A percentile compares a stretch with the other conserved stretches of the same genome.
Evolutionary conservation across 2,113 vertebrate genomes (phyloP).

Genomic region (Dipodomys stephensi): DNA sequence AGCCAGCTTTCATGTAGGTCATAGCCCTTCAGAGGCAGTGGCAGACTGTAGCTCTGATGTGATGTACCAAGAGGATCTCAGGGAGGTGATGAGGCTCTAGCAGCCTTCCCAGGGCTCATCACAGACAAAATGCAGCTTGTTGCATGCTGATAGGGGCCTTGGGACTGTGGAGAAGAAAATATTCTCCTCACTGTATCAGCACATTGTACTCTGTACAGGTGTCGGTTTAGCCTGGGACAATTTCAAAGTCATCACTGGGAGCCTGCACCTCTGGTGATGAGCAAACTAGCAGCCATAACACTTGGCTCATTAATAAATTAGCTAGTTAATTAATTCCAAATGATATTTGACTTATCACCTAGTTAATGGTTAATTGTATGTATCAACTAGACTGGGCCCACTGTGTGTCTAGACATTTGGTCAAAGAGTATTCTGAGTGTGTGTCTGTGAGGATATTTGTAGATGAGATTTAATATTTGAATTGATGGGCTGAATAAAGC

Average conservation of each 20-base stretch:
- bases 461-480: not conserved
- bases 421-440: not conserved
- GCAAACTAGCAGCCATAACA: slow-evolving; percentile 7
- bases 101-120: not conserved
- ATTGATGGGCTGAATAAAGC: not conserved
- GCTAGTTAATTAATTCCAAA: slow-evolving; percentile 57
- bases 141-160: fast-evolving
- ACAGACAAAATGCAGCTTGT: not conserved
- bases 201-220: not conserved
- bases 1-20: not conserved
- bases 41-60: not conserved
- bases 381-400: slow-evolving; percentile 13
- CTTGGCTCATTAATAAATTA: slow-evolving; percentile 53
- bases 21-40: not conserved
- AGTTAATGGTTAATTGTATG: slow-evolving; percentile 44
- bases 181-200: not conserved
- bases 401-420: slow-evolving; percentile 28
- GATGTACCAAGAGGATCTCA: not conserved
- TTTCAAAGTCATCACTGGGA: not conserved
- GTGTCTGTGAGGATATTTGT: not conserved
- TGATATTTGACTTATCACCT: slow-evolving; percentile 22
- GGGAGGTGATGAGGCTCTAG: not conserved
- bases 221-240: slow-evolving; percentile 34
- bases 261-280: not conserved
- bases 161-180: not conserved